A percentile compares a stretch with the other conserved stretches of the same genome.
Conservation (phyloP, 2,797 vertebrate species). For the Gymnopithys bicolor region DNA sequence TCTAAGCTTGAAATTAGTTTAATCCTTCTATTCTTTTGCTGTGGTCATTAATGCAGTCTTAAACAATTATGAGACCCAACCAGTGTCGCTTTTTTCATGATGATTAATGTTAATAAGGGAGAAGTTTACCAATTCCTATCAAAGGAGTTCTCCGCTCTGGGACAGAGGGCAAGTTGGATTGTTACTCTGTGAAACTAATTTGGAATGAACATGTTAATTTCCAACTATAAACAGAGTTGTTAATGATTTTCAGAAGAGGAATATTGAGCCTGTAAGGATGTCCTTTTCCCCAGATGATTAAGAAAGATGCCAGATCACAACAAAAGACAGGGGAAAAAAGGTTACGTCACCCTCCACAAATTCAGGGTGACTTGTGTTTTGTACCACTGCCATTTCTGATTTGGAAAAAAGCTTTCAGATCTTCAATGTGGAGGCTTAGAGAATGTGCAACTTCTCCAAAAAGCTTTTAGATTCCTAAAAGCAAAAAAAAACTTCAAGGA, state of each 20-base stretch:
- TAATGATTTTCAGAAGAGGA: conserved; percentile 2
- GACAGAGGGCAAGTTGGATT: not conserved
- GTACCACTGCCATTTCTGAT: not conserved
- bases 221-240: not conserved
- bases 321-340: not conserved
- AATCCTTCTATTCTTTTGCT: not conserved
- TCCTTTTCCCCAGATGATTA: not conserved
- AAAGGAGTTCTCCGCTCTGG: not conserved
- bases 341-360: not conserved
- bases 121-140: not conserved
- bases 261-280: not conserved
- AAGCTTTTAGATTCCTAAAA: not conserved
- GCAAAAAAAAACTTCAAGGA: not conserved
- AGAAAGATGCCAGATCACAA: not conserved
- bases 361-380: not conserved
- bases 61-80: not conserved
- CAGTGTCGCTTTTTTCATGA: not conserved
- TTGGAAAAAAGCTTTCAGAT: not conserved
- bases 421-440: not conserved
- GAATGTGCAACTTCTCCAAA: not conserved
- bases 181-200: not conserved
- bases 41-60: not conserved
- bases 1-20: not conserved
- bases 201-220: not conserved
- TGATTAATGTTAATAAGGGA: not conserved